Conservation (phyloP, 2,888 invertebrate genomes). For the Cataglyphis livida region DNA sequence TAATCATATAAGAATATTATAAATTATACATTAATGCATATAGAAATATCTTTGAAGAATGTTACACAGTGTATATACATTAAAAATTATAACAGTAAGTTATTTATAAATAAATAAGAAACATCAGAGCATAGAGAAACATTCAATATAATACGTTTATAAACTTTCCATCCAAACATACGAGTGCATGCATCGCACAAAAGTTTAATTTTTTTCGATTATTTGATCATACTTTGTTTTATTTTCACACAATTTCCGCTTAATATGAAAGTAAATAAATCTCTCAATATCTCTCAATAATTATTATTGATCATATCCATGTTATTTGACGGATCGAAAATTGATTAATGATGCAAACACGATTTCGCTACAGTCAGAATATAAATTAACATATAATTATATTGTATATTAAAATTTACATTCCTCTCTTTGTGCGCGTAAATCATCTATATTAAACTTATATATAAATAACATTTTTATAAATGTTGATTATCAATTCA, state of each 20-base stretch:
- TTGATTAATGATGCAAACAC: neutral
- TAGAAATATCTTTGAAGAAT: constrained; percentile 3
- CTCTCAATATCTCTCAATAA: constrained; percentile 27
- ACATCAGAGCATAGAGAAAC: constrained; percentile 4
- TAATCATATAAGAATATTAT: neutral
- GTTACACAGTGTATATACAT: neutral
- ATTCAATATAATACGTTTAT: neutral
- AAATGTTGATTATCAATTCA: neutral
- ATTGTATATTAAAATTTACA: constrained; percentile 7
- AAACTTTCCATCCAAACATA: neutral
- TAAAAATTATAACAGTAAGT: neutral
- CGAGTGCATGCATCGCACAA: neutral
- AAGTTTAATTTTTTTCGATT: constrained; percentile 12
- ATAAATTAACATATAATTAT: constrained; percentile 9
- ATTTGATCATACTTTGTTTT: constrained; percentile 13
- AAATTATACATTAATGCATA: neutral
- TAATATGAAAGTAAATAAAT: constrained; percentile 13
- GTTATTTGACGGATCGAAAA: constrained; percentile 9
- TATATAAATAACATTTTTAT: constrained; percentile 1
- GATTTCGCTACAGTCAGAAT: neutral
- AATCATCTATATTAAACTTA: constrained; percentile 2
- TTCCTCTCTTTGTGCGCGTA: neutral
- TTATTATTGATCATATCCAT: neutral
- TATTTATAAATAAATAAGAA: constrained; percentile 15
- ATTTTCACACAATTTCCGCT: constrained; percentile 6